A percentile compares a stretch with the other conserved stretches of the same genome.
Conservation (phyloP, 2,113 vertebrate genomes). For the Pteruthius melanotis region DNA sequence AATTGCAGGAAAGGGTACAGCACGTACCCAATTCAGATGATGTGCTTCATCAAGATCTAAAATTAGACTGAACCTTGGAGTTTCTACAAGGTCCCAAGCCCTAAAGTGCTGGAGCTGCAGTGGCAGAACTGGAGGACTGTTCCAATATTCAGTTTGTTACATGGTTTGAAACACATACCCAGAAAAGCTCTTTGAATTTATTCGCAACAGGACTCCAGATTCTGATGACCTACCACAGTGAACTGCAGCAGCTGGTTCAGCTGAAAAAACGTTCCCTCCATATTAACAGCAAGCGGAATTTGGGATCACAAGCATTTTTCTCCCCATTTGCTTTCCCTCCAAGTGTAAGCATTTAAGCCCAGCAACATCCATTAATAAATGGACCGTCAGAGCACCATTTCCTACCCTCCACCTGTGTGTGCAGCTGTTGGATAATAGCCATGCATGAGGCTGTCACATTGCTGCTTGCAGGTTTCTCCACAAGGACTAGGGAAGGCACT, state of each 20-base stretch:
- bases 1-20: conserved; percentile 32
- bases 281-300: background rate
- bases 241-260: background rate
- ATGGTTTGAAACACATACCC: accelerated
- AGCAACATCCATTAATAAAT: background rate
- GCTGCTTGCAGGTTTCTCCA: background rate
- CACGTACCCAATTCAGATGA: background rate
- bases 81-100: conserved; percentile 5
- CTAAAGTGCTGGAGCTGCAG: background rate
- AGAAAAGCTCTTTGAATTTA: background rate
- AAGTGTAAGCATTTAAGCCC: background rate
- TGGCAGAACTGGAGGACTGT: background rate
- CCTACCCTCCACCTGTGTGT: background rate
- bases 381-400: background rate
- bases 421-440: background rate
- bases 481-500: background rate
- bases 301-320: background rate
- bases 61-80: conserved; percentile 57
- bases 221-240: background rate
- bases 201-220: background rate
- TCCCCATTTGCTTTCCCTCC: background rate
- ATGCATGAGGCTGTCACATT: accelerated
- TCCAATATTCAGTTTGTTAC: background rate
- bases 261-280: background rate
- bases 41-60: conserved; percentile 49